These are phyloP conservation scores for Tribolium freemani DNA, from an alignment of 2,888 invertebrate species.

Conservation along the genomic window DNA sequence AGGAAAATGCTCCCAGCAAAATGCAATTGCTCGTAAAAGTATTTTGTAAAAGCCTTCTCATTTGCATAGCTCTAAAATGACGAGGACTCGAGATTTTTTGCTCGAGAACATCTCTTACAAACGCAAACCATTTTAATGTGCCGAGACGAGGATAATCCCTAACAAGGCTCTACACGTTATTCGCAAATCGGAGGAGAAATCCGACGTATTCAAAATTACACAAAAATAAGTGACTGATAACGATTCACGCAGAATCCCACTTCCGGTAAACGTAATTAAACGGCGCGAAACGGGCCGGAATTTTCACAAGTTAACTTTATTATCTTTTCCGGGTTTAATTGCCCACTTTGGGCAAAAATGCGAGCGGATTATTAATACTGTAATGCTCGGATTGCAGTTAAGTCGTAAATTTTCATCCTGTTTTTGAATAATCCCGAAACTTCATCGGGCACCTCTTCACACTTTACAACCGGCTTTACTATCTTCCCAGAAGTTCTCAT, in stretches of 20 bases:
- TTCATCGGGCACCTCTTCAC: slow-evolving; percentile 16
- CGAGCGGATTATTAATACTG: not conserved
- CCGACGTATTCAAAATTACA: slow-evolving; percentile 1
- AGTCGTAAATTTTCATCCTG: slow-evolving; percentile 12
- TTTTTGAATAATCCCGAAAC: slow-evolving; percentile 11
- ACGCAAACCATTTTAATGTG: slow-evolving; percentile 24
- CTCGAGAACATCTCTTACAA: slow-evolving; percentile 13
- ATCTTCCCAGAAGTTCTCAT: slow-evolving; percentile 15
- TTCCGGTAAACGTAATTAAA: no score
- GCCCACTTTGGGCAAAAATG: not conserved
- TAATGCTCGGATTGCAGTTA: not conserved
- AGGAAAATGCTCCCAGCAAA: slow-evolving; percentile 14
- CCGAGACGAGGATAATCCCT: slow-evolving; percentile 17
- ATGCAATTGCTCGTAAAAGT: slow-evolving; percentile 36
- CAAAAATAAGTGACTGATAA: not conserved
- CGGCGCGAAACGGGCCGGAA: not conserved
- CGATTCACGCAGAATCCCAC: not conserved
- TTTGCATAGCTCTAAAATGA: slow-evolving; percentile 32
- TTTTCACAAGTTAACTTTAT: not conserved
- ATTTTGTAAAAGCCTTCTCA: slow-evolving; percentile 33
- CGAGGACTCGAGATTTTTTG: slow-evolving; percentile 27
- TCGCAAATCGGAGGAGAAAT: slow-evolving; percentile 2
- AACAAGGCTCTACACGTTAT: slow-evolving; percentile 4
- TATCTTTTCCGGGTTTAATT: not conserved
- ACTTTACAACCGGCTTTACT: slow-evolving; percentile 17